Evolutionary conservation across 2,888 invertebrate species (phyloP), one percentile per base, ranked within the genome.

Genomic region (Stegana nigrithorax): DNA sequence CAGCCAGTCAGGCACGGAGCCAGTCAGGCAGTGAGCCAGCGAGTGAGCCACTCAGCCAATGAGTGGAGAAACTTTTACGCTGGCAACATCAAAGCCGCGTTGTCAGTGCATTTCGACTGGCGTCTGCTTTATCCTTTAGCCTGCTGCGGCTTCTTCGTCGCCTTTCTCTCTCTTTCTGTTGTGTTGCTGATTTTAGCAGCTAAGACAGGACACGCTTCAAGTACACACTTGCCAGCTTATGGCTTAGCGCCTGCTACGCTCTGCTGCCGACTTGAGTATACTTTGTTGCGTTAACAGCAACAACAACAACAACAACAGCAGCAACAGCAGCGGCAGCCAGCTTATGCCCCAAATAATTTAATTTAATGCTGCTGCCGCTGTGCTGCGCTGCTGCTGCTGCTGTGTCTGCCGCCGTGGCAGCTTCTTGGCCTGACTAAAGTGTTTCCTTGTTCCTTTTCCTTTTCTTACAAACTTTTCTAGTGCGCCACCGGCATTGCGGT

Each of bases 291-390:
- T n/a, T n/a, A n/a, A n/a, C n/a, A n/a, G n/a, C n/a, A n/a, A n/a
- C n/a, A n/a, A n/a, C n/a, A n/a, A n/a, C n/a, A n/a, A n/a, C n/a
- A n/a, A n/a, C n/a, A n/a, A n/a, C n/a, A n/a, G n/a, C n/a, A n/a
- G n/a, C n/a, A n/a, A n/a, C n/a, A 5, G 14, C 39, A 17, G 3
- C 10, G 29, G n/a, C 17, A 53, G 53, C 53, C 61, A 65, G 78
- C 79, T 75, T 75, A 77, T 75, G 78, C 75, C 75, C 77, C 79
- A 75, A 75, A 75, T 75, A 75, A 75, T 77, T 75, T 75, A 79
- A 75, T 75, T 75, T 75, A 68, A 79, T 77, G 77, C 78, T 62
- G 77, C 69, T 67, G 66, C 19, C 12, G 8, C 45, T 47, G 8
- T 6, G 17, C n/a, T 44, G 3, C 10, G n/a, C 44, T 17, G 2